A percentile compares a stretch with the other conserved stretches of the same genome.
Conservation (phyloP, 2,888 invertebrate species). For the Eudemis profundana region DNA sequence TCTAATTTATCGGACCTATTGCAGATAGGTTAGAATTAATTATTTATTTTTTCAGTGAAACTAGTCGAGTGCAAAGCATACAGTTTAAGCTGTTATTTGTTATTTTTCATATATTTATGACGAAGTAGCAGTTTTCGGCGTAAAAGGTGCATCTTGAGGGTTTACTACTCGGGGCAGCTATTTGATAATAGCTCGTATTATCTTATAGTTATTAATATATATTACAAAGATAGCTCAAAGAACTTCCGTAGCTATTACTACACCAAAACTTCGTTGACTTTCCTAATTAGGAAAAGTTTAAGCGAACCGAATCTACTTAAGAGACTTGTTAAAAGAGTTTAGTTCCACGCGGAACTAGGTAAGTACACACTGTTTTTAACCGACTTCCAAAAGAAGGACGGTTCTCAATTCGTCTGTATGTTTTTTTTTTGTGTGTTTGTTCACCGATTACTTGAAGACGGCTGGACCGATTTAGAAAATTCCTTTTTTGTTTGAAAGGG, state of each 20-base stretch:
- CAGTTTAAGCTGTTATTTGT: too few relatives aligned
- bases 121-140: too few relatives aligned
- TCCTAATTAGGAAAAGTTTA: constrained; percentile 19
- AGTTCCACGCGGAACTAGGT: neutral
- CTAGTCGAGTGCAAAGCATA: neutral
- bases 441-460: too few relatives aligned
- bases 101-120: too few relatives aligned
- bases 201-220: neutral
- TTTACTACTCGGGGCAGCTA: too few relatives aligned
- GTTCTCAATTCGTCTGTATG: too few relatives aligned
- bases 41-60: neutral
- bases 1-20: neutral
- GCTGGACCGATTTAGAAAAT: too few relatives aligned
- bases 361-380: neutral
- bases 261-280: constrained; percentile 3
- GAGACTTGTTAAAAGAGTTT: constrained; percentile 2
- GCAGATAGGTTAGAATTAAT: neutral
- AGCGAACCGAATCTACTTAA: neutral
- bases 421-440: too few relatives aligned
- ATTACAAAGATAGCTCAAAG: neutral
- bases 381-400: too few relatives aligned
- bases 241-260: neutral
- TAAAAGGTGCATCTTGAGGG: too few relatives aligned
- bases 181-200: neutral
- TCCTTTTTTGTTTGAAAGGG: too few relatives aligned